Percentiles rank a stretch among this genome's conserved stretches.
These are phyloP conservation scores for Marronus borbonicus DNA, from an alignment of 2,888 invertebrate genomes.

Conservation along the genomic window DNA sequence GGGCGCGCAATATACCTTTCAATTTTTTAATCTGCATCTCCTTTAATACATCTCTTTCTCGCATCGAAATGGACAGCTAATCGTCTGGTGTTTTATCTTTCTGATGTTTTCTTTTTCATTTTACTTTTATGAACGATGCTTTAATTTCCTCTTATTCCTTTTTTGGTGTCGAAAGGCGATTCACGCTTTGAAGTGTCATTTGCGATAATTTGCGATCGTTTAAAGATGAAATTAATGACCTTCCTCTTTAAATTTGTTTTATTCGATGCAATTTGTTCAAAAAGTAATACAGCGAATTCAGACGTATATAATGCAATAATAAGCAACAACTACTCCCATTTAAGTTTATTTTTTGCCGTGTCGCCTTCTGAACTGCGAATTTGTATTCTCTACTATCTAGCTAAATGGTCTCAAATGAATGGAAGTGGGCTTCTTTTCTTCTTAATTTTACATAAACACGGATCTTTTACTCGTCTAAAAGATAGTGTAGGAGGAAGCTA, in stretches of 20 bases:
- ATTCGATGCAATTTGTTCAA: conserved; percentile 26
- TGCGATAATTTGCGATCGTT: conserved; percentile 36
- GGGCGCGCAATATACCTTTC: conserved; percentile 25
- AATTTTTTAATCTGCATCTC: conserved; percentile 43
- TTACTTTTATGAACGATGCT: conserved; percentile 1
- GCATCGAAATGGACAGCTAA: conserved; percentile 2
- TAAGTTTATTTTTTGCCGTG: too few relatives aligned
- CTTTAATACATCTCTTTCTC: conserved; percentile 17
- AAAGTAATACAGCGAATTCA: background rate
- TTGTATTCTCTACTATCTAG: too few relatives aligned
- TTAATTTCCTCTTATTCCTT: background rate
- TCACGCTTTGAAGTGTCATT: conserved; percentile 21
- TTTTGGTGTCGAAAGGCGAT: background rate
- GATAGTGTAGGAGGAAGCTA: too few relatives aligned
- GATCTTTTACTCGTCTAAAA: too few relatives aligned
- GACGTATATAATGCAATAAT: background rate
- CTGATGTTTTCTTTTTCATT: background rate
- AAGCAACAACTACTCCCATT: background rate
- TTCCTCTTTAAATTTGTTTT: background rate
- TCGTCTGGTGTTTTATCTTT: conserved; percentile 7
- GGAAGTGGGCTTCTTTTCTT: too few relatives aligned
- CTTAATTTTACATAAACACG: too few relatives aligned
- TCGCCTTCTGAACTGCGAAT: too few relatives aligned
- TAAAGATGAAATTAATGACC: conserved; percentile 25
- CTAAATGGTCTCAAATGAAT: too few relatives aligned